Evolutionary conservation across 2,797 vertebrate genomes (phyloP), one percentile per base, ranked within the genome.

Genomic region (Kryptopterus vitreolus): DNA sequence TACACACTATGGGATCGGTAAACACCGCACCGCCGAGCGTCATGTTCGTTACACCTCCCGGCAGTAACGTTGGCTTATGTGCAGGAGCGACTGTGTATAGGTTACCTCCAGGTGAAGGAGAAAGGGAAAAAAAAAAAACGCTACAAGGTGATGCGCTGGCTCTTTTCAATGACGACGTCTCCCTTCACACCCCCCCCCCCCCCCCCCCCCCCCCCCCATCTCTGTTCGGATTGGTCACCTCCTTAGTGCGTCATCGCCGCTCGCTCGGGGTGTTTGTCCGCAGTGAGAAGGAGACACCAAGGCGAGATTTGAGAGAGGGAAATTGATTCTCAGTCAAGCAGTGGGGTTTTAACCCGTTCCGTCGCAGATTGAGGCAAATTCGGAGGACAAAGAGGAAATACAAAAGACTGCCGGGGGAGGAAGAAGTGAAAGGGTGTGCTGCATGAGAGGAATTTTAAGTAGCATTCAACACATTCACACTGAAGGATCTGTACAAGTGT

Each of bases 371-470:
- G 55, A 35, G 35, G 10, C 35, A 58, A 58, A 11, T 62, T 58
- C 46, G 57, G 35, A 46, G 43, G 55, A 69, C 61, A 66, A 57
- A 66, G 6, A 35, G n/a, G 46, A 46, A 26, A 53, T 59, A 71
- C 35, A 16, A 46, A 57, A 59, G 24, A 66, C 13, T 12, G 50
- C 4, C 18, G 65, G 66, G 55, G 77, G 33, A 55, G 38, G 33
- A 24, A 20, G 48, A 66, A 43, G 26, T 46, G 16, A 43, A 29
- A 29, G n/a, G 55, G 55, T 33, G 55, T 33, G 61, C 71, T 57
- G 57, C n/a, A 65, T 85, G 83, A 81, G 77, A 50, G 71, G 83
- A 86, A 86, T 86, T 35, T 77, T 81, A 84, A 84, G 48, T 74
- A 38, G 59, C 35, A 59, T 46, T 53, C 29, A 65, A 66, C n/a